phyloP scores from a whole-genome alignment of 2,888 invertebrate genomes.

The Tipula unca region DNA sequence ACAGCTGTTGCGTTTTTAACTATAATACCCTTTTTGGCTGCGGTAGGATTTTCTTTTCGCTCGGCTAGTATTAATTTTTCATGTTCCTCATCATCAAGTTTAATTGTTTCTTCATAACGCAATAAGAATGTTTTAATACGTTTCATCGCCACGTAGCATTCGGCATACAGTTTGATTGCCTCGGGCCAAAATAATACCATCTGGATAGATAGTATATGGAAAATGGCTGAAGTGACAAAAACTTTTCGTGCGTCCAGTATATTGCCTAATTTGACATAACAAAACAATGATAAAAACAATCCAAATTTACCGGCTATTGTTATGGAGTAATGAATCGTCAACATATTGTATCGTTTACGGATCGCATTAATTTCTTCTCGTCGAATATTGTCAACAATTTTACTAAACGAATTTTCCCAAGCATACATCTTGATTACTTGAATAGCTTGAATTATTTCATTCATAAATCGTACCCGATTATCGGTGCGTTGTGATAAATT shows the following conservation, averaged over 20 bases:
- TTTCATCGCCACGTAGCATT: constrained; percentile 62
- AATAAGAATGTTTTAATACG: constrained; percentile 60
- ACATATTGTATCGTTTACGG: constrained; percentile 55
- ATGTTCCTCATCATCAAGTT: neutral
- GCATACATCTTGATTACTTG: constrained; percentile 85
- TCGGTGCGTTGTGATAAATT: constrained; percentile 74
- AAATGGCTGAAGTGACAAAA: constrained; percentile 72
- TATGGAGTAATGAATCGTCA: constrained; percentile 59
- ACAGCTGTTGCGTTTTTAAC: constrained; percentile 23
- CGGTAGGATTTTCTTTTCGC: constrained; percentile 15
- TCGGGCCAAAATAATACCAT: constrained; percentile 74
- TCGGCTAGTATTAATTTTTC: neutral
- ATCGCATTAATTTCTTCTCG: constrained; percentile 62
- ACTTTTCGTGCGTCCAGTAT: constrained; percentile 64
- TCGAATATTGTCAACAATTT: constrained; percentile 62
- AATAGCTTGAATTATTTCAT: constrained; percentile 45
- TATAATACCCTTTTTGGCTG: constrained; percentile 20
- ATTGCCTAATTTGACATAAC: constrained; percentile 56
- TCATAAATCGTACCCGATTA: constrained; percentile 78
- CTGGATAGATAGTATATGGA: constrained; percentile 67
- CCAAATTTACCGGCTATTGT: constrained; percentile 72
- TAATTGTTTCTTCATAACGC: constrained; percentile 26
- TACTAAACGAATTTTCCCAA: constrained; percentile 73
- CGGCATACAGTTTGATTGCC: constrained; percentile 67
- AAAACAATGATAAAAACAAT: constrained; percentile 63